Percentiles rank a stretch among this genome's conserved stretches.
phyloP scores from a whole-genome alignment of 2,797 vertebrate genomes.

The Sparus aurata region DNA sequence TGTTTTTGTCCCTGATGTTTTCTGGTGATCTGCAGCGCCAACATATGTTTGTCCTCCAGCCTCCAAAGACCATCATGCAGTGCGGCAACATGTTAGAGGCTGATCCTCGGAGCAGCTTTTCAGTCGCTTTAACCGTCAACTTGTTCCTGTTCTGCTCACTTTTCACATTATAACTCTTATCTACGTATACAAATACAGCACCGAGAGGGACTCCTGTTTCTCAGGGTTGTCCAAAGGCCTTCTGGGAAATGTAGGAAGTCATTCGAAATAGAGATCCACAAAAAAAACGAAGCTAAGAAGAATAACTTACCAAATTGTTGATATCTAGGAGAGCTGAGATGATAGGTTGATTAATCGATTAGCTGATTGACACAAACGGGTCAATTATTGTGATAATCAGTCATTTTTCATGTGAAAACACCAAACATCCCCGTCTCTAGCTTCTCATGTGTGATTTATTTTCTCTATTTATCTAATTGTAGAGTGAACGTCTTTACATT shows the following conservation, averaged over 20 bases:
- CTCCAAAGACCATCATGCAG: conserved; percentile 38
- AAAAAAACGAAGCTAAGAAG: neutral
- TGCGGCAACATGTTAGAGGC: conserved; percentile 1
- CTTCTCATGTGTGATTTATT: neutral
- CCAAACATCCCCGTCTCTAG: neutral
- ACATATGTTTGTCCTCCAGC: neutral
- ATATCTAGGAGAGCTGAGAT: neutral
- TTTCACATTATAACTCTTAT: neutral
- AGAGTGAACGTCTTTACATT: fast-evolving
- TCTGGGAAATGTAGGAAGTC: conserved; percentile 43
- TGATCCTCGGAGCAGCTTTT: neutral
- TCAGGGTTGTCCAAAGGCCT: neutral
- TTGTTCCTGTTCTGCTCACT: neutral
- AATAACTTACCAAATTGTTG: neutral
- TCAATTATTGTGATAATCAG: neutral
- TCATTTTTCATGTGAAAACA: neutral
- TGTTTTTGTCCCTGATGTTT: conserved; percentile 12
- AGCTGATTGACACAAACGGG: neutral
- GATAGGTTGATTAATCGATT: neutral
- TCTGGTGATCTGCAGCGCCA: neutral
- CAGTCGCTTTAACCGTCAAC: neutral
- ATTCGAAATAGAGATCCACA: neutral
- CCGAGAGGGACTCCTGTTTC: neutral
- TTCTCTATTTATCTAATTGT: neutral
- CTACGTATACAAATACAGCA: neutral